Conservation (phyloP, 2,113 vertebrate genomes). For the Megaceryle torquata region DNA sequence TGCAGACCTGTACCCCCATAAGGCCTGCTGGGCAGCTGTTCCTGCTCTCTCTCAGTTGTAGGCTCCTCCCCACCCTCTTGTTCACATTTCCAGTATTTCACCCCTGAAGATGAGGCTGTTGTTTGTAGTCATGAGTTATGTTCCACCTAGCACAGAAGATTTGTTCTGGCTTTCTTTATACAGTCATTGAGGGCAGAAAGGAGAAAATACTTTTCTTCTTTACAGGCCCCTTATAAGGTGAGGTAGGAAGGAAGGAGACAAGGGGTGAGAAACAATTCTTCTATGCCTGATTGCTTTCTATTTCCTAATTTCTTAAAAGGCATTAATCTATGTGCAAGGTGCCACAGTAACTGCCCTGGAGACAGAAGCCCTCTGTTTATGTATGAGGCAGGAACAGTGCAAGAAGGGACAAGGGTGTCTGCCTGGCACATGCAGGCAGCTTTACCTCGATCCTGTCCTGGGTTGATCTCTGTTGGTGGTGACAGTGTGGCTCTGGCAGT, state of each 20-base stretch:
- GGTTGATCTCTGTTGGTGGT: neutral
- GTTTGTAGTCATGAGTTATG: neutral
- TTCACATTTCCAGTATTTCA: neutral
- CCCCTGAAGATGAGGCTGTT: neutral
- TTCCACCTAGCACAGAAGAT: neutral
- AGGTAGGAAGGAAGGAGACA: neutral
- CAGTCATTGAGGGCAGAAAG: neutral
- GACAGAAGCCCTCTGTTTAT: neutral
- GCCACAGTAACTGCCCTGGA: neutral
- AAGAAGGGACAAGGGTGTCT: neutral
- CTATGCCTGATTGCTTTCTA: neutral
- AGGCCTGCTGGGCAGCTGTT: neutral
- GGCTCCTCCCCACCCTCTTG: neutral
- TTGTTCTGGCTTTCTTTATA: neutral
- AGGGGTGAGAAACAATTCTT: neutral
- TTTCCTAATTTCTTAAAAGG: neutral
- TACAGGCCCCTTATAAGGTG: neutral
- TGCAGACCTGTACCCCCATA: neutral
- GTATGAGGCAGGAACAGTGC: rapidly evolving
- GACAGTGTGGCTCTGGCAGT: neutral
- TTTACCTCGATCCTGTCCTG: neutral
- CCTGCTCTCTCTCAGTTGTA: rapidly evolving
- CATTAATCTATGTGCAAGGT: neutral
- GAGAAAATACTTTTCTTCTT: neutral
- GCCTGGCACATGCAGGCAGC: neutral